Percentiles rank a stretch among this genome's conserved stretches.
These are phyloP conservation scores for Platyscapa corneri DNA, from an alignment of 1,140 invertebrate genomes.

Conservation along the genomic window DNA sequence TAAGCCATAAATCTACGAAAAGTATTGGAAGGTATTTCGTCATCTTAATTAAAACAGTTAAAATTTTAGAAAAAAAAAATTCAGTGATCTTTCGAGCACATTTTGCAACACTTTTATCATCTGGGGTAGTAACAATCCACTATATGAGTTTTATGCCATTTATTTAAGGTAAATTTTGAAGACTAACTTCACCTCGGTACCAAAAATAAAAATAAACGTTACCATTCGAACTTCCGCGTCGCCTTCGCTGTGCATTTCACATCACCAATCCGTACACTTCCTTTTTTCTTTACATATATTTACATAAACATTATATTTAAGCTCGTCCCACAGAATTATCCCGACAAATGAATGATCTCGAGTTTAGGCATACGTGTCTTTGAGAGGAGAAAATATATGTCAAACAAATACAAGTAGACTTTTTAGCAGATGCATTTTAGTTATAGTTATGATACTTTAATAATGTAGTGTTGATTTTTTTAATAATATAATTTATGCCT, in stretches of 20 bases:
- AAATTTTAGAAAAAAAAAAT: not conserved
- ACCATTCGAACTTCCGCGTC: not conserved
- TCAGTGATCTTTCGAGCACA: not conserved
- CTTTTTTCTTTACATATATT: not conserved
- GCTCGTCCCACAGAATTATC: constrained; percentile 41
- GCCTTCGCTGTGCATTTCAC: not conserved
- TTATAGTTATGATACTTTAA: not conserved
- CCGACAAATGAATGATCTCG: constrained; percentile 2
- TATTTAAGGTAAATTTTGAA: constrained; percentile 4
- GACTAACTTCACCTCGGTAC: not conserved
- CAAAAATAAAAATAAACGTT: not conserved
- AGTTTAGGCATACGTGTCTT: not conserved
- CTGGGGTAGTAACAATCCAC: not conserved
- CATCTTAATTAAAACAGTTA: constrained; percentile 18
- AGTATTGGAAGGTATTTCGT: constrained; percentile 34
- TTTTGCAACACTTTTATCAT: not conserved
- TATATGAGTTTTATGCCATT: constrained; percentile 22
- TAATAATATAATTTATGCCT: not conserved
- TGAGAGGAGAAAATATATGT: constrained; percentile 1
- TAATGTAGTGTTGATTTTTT: not conserved
- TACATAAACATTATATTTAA: constrained; percentile 36
- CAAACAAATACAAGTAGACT: not conserved
- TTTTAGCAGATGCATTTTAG: not conserved
- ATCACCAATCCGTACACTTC: not conserved
- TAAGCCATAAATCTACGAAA: constrained; percentile 4